Evolutionary conservation across 2,888 invertebrate species (phyloP).

Genomic region (Lycia hirtaria): DNA sequence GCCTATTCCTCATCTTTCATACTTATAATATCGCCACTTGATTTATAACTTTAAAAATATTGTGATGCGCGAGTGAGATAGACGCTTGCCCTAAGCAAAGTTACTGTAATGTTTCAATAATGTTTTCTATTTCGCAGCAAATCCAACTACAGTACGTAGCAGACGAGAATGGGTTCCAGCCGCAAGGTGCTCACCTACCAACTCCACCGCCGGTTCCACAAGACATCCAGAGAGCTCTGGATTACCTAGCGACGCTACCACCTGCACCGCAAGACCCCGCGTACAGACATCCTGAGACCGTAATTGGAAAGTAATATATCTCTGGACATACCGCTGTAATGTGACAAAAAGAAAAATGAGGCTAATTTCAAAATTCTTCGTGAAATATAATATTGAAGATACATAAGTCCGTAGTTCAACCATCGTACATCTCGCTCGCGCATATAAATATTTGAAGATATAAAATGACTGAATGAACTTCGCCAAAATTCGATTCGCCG

Average conservation of each 20-base stretch:
- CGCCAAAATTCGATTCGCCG: too few relatives aligned
- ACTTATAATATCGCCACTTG: too few relatives aligned
- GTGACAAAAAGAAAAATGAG: neutral
- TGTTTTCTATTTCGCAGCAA: slow-evolving; percentile 58
- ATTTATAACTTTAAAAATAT: too few relatives aligned
- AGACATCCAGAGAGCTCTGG: slow-evolving; percentile 88
- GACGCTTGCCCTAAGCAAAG: too few relatives aligned
- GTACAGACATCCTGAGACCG: slow-evolving; percentile 46
- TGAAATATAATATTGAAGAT: neutral
- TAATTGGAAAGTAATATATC: neutral
- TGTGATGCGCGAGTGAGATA: too few relatives aligned
- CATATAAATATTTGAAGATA: too few relatives aligned
- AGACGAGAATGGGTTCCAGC: slow-evolving; percentile 91
- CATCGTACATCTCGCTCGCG: too few relatives aligned
- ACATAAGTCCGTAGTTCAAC: too few relatives aligned
- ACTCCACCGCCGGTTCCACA: slow-evolving; percentile 89
- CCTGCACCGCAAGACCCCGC: slow-evolving; percentile 68
- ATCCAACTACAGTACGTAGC: slow-evolving; percentile 88
- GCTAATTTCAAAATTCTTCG: neutral
- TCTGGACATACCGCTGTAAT: too few relatives aligned
- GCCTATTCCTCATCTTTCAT: too few relatives aligned
- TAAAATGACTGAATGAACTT: too few relatives aligned
- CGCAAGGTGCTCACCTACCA: slow-evolving; percentile 87
- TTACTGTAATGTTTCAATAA: too few relatives aligned
- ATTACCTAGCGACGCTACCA: slow-evolving; percentile 87